Conservation (phyloP, 2,888 invertebrate genomes). For the Orchestes rusci region DNA sequence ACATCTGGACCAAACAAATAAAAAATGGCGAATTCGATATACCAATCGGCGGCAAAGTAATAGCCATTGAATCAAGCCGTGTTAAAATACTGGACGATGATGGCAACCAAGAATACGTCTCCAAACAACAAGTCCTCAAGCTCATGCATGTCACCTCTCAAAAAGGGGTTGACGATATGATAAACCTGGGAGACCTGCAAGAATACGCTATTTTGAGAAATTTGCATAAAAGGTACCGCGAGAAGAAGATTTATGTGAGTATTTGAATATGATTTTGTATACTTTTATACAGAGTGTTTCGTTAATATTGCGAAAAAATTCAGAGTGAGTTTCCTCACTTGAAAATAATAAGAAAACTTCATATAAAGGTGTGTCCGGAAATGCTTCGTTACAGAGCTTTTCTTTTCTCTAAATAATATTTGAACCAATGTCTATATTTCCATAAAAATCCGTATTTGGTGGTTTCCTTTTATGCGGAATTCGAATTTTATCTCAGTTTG, state of each 20-base stretch:
- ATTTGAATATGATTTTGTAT: background rate
- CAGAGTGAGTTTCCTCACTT: too few relatives aligned
- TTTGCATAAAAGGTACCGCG: constrained; percentile 79
- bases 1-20: constrained; percentile 81
- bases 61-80: constrained; percentile 66
- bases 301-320: too few relatives aligned
- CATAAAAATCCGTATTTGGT: background rate
- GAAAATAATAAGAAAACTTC: too few relatives aligned
- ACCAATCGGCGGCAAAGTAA: constrained; percentile 77
- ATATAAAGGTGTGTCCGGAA: too few relatives aligned
- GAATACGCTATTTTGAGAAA: constrained; percentile 91
- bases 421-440: too few relatives aligned
- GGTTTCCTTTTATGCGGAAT: background rate
- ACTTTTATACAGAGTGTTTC: too few relatives aligned
- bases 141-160: constrained; percentile 73
- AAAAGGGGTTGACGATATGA: constrained; percentile 90
- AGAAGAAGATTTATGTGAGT: constrained; percentile 87
- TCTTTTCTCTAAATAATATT: too few relatives aligned
- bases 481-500: too few relatives aligned
- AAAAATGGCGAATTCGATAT: constrained; percentile 70
- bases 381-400: too few relatives aligned
- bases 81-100: constrained; percentile 79
- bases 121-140: constrained; percentile 56
- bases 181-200: constrained; percentile 86
- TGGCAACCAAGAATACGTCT: constrained; percentile 61